Base-by-base conservation (phyloP, 2,113 vertebrate genomes). In the Podarcis cretensis region DNA sequence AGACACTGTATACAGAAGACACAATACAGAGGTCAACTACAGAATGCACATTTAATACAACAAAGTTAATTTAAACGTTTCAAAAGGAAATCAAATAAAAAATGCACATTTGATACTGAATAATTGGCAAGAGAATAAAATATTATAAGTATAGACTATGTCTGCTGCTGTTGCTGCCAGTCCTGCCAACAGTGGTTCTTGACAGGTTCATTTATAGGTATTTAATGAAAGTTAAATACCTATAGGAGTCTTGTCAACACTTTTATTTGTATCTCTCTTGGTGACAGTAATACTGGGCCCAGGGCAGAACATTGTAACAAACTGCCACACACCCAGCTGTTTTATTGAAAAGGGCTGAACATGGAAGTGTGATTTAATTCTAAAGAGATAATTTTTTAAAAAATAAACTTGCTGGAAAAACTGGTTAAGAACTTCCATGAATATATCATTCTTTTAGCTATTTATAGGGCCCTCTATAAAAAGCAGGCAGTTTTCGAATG, bases 271-370 rank as follows among this genome's bases (percentile, higher is more conserved):
- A 0, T 30, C 69, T 14, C 54, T 2, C 37, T 65, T 86, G 32
- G 40, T 87, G 37, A 32, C 66, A 21, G 27, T 91, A 68, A 37
- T 69, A 40, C 23, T 88, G 43, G 87, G 81, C 89, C 37, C 3
- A 16, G 6, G 84, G 65, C 71, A 35, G 89, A 0, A 23, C 9
- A 5, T 54, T 86, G 68, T 84, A 40, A 84, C 43, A 77, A 89
- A 74, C 59, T 91, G 30, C 5, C 32, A 76, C 23, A 85, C 40
- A 43, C 82, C 18, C 37, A 81, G 40, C 87, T 93, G 91, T 74
- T 89, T 92, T 83, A 14, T 83, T 88, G 81, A 84, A 76, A 90
- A 65, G 54, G 74, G 6, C n/a, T 87, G n/a, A 85, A 89, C 90
- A 14, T 18, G 32, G 82, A 85, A 88, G 40, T 59, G 7, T 21